Evolutionary conservation across 2,888 invertebrate genomes (phyloP).

Genomic region (Ischnus inquisitorius): DNA sequence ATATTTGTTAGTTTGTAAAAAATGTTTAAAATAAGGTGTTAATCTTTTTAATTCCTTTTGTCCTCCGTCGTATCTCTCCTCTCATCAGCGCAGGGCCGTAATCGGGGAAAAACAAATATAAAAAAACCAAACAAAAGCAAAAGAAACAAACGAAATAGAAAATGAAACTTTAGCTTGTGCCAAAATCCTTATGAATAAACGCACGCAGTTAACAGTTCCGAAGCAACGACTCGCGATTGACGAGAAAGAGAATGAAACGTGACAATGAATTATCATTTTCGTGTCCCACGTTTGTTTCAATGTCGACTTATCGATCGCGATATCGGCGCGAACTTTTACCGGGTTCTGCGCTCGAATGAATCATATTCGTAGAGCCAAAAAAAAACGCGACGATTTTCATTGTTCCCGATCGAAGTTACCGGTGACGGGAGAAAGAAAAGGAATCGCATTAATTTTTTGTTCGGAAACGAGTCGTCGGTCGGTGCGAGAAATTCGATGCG

Average conservation of each 20-base stretch:
- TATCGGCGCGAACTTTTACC: slow-evolving; percentile 4
- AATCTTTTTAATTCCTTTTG: slow-evolving; percentile 81
- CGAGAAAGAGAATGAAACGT: slow-evolving; percentile 32
- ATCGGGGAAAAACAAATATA: slow-evolving; percentile 74
- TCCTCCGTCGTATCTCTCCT: slow-evolving; percentile 71
- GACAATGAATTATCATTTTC: background rate
- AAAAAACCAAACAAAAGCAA: slow-evolving; percentile 22
- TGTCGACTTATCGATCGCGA: background rate
- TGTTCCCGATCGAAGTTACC: background rate
- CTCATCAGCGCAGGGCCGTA: slow-evolving; percentile 81
- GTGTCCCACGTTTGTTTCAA: background rate
- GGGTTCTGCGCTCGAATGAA: background rate
- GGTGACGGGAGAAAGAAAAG: too few species aligned
- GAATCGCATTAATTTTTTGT: too few species aligned
- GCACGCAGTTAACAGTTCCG: slow-evolving; percentile 62
- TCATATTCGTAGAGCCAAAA: too few species aligned
- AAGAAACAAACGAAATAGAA: background rate
- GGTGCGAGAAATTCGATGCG: slow-evolving; percentile 5
- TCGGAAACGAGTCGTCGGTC: slow-evolving; percentile 1
- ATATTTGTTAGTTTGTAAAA: slow-evolving; percentile 84
- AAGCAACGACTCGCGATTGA: slow-evolving; percentile 64
- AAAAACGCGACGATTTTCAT: background rate
- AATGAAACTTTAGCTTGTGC: slow-evolving; percentile 55
- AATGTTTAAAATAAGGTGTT: slow-evolving; percentile 83
- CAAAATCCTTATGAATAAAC: slow-evolving; percentile 49